Evolutionary conservation across 2,797 vertebrate species (phyloP), one percentile per base, ranked within the genome.

Genomic region (Amniataba percoides): DNA sequence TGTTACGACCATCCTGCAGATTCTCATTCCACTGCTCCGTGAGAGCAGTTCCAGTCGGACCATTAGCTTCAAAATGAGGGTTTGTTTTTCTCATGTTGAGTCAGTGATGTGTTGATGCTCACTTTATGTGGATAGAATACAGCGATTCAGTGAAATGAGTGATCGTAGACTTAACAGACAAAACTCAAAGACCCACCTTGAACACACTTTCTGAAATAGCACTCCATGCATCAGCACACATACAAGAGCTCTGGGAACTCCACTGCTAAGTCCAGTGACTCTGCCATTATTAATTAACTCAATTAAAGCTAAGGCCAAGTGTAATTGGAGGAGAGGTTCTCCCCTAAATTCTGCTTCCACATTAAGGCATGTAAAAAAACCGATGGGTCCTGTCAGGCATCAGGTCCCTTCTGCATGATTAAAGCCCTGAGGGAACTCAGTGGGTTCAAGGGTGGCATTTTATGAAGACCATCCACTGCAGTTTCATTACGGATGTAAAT

Each of bases 401-500:
- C 48, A 53, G 23, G 62, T 74, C 39, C 8, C 15, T 3, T 70
- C 5, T 0, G 2, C 57, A 61, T 42, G 39, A 66, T 77, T 57
- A 58, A 55, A 69, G 45, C 34, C 77, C 57, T 12, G 23, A 51
- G 51, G 49, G 52, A 45, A 16, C 36, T 9, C 40, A 6, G 16
- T 23, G 11, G 31, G 49, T 46, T 60, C 14, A 71, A 25, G 18
- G 65, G 18, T 55, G 45, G 23, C 5, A 0, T 45, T 78, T 78
- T 31, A 70, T 64, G 48, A 62, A 64, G 16, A 74, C 65, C 45
- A 59, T 53, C 59, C 36, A 2, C 48, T 59, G 49, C 40, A 45
- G 18, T 79, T 45, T 81, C 48, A 74, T 72, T 63, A 36, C 10
- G 1, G 58, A 66, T 55, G 62, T 58, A 62, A 63, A 58, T 51